Evolutionary conservation across 2,888 invertebrate species (phyloP).

Genomic region (Acrobasis suavella): DNA sequence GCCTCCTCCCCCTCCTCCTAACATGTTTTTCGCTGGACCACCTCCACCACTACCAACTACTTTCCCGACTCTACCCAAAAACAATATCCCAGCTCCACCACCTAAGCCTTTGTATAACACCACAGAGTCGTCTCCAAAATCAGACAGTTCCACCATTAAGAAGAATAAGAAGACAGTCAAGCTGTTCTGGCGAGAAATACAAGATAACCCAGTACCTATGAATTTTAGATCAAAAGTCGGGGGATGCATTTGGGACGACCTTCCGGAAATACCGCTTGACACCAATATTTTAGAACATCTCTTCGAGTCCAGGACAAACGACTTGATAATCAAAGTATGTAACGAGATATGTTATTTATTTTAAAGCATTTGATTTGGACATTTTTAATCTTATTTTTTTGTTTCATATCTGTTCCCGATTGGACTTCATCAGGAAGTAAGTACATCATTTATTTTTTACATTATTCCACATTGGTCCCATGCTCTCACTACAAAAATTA

Average conservation of each 20-base stretch:
- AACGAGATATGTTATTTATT: constrained; percentile 24
- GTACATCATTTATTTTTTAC: constrained; percentile 32
- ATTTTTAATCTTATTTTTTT: constrained; percentile 22
- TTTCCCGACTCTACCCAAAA: constrained; percentile 68
- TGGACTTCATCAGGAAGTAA: constrained; percentile 52
- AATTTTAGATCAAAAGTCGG: constrained; percentile 82
- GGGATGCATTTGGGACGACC: constrained; percentile 95
- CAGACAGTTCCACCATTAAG: constrained; percentile 82
- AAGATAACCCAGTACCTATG: constrained; percentile 85
- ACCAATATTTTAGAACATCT: constrained; percentile 96
- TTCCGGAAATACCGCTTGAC: constrained; percentile 92
- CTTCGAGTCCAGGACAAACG: constrained; percentile 98
- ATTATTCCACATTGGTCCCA: not conserved
- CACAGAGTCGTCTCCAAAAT: constrained; percentile 64
- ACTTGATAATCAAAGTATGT: constrained; percentile 92
- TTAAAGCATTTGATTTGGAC: constrained; percentile 26
- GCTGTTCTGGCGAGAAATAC: constrained; percentile 98
- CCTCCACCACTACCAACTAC: constrained; percentile 79
- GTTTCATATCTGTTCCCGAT: constrained; percentile 45
- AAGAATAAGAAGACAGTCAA: constrained; percentile 98
- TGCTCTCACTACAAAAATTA: constrained; percentile 22
- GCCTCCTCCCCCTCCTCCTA: constrained; percentile 91
- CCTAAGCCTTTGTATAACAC: constrained; percentile 56
- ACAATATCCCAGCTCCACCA: constrained; percentile 63
- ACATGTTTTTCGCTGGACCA: constrained; percentile 74